Percentiles rank a stretch among this genome's conserved stretches.
phyloP scores from a whole-genome alignment of 2,888 invertebrate genomes.

The Eupithecia subfuscata region DNA sequence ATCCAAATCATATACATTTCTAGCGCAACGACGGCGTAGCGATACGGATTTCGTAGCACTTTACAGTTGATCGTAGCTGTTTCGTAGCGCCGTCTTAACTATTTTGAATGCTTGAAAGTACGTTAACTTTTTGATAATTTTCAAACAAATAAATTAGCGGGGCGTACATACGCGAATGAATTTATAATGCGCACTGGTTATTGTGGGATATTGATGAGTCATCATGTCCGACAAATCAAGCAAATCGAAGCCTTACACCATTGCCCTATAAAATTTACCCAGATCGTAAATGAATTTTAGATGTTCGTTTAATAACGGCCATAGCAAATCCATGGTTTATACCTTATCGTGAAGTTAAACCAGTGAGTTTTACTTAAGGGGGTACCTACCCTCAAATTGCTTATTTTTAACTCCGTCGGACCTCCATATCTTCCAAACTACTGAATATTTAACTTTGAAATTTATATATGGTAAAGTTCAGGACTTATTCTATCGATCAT shows the following conservation, averaged over 20 bases:
- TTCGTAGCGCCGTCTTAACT: neutral
- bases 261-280: neutral
- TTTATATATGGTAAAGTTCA: too few species aligned
- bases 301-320: neutral
- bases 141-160: neutral
- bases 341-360: neutral
- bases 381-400: too few species aligned
- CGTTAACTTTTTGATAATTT: neutral
- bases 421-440: too few species aligned
- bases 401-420: too few species aligned
- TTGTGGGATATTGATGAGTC: neutral
- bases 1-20: neutral
- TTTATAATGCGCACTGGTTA: too few species aligned
- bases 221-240: neutral
- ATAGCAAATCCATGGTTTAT: neutral
- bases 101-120: neutral
- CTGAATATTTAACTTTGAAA: too few species aligned
- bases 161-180: too few species aligned
- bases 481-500: too few species aligned
- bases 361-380: neutral
- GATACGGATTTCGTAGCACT: conserved; percentile 12
- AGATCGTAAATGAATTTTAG: neutral
- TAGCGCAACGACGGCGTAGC: neutral
- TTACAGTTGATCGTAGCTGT: neutral
- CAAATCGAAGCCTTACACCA: neutral